These are phyloP conservation scores for Lycocerus yunnanus DNA, from an alignment of 2,888 invertebrate species.

Conservation along the genomic window DNA sequence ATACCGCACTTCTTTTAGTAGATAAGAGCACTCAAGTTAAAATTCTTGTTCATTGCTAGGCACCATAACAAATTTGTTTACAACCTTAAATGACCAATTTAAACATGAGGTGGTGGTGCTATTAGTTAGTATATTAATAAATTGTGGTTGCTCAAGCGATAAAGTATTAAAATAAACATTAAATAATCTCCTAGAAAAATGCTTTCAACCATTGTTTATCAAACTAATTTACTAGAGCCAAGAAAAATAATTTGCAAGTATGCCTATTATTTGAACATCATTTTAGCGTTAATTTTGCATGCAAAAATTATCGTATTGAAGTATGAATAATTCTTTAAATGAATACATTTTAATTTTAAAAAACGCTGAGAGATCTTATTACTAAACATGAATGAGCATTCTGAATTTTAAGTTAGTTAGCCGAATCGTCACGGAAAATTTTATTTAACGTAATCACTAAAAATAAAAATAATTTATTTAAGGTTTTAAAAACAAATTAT, in stretches of 20 bases:
- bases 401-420: background rate
- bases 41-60: background rate
- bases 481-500: background rate
- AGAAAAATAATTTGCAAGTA: background rate
- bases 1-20: too few species aligned
- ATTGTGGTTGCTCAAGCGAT: background rate
- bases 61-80: background rate
- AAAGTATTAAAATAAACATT: background rate
- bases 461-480: background rate
- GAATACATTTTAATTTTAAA: background rate
- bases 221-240: background rate
- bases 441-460: background rate
- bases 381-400: too few species aligned
- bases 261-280: background rate
- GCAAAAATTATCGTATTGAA: background rate
- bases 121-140: background rate
- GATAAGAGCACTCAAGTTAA: background rate
- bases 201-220: background rate
- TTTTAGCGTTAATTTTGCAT: background rate
- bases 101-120: background rate
- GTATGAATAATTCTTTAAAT: background rate
- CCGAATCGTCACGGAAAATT: background rate
- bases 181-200: background rate
- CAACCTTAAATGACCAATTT: background rate
- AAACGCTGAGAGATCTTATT: background rate